phyloP scores from a whole-genome alignment of 2,888 invertebrate species.

The Pristionchus maxplancki region DNA sequence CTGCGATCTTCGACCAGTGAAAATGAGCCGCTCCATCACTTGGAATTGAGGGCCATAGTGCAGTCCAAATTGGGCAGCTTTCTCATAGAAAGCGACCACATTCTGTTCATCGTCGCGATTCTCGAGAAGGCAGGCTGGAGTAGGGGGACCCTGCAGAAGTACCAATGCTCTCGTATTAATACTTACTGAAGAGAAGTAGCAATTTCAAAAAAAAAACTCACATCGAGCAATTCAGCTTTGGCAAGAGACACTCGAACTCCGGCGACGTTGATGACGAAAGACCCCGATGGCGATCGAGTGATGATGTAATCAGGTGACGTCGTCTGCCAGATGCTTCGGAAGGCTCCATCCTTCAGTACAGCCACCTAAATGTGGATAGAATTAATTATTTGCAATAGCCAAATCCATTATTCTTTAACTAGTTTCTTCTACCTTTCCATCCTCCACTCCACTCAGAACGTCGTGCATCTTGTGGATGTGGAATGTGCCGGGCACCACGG shows the following conservation, averaged over 20 bases:
- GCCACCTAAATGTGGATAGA: not conserved
- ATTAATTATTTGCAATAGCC: too few relatives aligned
- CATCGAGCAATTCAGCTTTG: not conserved
- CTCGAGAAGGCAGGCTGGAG: not conserved
- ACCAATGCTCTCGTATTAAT: too few relatives aligned
- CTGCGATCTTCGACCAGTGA: not conserved
- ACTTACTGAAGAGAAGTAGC: too few relatives aligned
- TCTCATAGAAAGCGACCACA: not conserved
- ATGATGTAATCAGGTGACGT: not conserved
- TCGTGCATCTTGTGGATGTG: slow-evolving; percentile 59
- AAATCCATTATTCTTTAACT: too few relatives aligned
- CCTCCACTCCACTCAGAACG: not conserved
- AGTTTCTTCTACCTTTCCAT: slow-evolving; percentile 6
- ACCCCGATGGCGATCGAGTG: not conserved
- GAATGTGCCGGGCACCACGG: slow-evolving; percentile 65
- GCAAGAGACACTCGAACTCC: not conserved
- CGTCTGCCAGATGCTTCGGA: slow-evolving; percentile 10
- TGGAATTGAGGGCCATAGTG: slow-evolving; percentile 24
- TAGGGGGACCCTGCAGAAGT: not conserved
- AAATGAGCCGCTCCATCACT: not conserved
- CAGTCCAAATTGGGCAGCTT: not conserved
- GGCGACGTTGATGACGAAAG: not conserved
- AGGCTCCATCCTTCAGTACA: not conserved
- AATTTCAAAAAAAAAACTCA: not conserved
- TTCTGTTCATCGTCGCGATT: not conserved